These are phyloP conservation scores for Margarornis squamiger DNA, from an alignment of 2,797 vertebrate genomes.

Conservation along the genomic window DNA sequence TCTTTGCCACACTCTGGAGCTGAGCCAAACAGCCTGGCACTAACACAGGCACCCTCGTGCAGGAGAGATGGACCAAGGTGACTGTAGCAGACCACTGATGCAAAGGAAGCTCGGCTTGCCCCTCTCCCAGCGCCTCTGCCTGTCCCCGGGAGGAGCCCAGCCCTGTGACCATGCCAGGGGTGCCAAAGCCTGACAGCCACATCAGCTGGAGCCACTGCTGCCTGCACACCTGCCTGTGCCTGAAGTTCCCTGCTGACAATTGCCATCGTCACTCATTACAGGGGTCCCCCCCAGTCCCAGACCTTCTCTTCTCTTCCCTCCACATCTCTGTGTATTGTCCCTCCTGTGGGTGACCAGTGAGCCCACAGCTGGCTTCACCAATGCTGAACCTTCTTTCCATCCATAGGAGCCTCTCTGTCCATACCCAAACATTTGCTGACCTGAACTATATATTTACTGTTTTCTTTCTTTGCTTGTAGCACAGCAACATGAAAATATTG, in stretches of 20 bases:
- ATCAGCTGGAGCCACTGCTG: not conserved
- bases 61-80: not conserved
- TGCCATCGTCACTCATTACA: not conserved
- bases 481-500: not conserved
- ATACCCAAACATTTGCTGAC: not conserved
- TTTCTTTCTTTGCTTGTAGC: not conserved
- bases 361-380: not conserved
- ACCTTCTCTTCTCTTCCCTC: not conserved
- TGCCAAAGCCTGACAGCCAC: not conserved
- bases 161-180: not conserved
- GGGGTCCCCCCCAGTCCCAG: not conserved
- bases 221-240: not conserved
- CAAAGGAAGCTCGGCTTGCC: not conserved
- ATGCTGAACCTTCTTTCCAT: not conserved
- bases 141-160: not conserved
- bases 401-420: not conserved
- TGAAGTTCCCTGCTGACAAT: not conserved
- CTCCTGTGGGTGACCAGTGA: not conserved
- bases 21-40: not conserved
- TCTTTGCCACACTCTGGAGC: not conserved
- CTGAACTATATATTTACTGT: not conserved
- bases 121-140: not conserved
- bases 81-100: accelerated
- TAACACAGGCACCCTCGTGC: not conserved
- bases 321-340: accelerated